These are phyloP conservation scores for Mimumesa dahlbomi DNA, from an alignment of 2,888 invertebrate species.

Conservation along the genomic window DNA sequence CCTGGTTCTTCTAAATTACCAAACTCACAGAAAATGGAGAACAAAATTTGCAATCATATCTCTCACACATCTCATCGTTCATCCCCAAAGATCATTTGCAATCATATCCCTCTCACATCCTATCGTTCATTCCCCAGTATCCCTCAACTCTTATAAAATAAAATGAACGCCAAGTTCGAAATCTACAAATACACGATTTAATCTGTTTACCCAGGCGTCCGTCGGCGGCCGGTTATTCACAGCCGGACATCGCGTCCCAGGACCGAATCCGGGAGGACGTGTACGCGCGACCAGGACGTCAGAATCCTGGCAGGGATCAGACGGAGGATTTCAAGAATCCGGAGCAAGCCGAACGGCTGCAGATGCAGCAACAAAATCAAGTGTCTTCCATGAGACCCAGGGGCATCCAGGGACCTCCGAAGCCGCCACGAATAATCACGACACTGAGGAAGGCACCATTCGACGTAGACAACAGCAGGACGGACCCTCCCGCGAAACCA, in stretches of 20 bases:
- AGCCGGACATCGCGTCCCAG: constrained; percentile 61
- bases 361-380: constrained; percentile 67
- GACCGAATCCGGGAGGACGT: constrained; percentile 57
- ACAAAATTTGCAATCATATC: too few relatives aligned
- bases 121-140: too few relatives aligned
- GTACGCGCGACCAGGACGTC: constrained; percentile 48
- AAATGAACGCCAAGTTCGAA: too few relatives aligned
- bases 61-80: too few relatives aligned
- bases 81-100: too few relatives aligned
- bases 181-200: too few relatives aligned
- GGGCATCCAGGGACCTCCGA: constrained; percentile 69
- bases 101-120: too few relatives aligned
- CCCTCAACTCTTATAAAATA: background rate
- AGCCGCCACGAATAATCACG: constrained; percentile 75
- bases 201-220: too few relatives aligned
- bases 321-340: constrained; percentile 47
- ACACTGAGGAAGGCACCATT: constrained; percentile 69
- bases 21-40: too few relatives aligned
- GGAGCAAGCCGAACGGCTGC: constrained; percentile 49
- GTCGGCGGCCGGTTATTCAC: constrained; percentile 64
- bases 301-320: constrained; percentile 53
- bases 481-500: constrained; percentile 71
- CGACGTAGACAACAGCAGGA: constrained; percentile 60
- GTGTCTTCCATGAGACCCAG: constrained; percentile 66
- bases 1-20: too few relatives aligned